Conservation (phyloP, 2,888 invertebrate species). For the Agrypnus murinus region DNA sequence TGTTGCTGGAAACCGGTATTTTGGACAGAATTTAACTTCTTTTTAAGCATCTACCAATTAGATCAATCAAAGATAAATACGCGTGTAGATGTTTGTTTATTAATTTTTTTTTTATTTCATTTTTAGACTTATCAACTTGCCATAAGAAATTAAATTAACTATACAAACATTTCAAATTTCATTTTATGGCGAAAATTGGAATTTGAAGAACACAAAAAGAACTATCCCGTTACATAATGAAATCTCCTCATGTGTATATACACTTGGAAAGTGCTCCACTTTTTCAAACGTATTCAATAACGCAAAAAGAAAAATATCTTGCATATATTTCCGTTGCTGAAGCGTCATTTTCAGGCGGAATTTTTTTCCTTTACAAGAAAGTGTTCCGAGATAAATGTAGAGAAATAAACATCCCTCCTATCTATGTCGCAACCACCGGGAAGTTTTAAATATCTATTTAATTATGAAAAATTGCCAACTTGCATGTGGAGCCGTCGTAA, state of each 20-base stretch:
- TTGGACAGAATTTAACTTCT: too few species aligned
- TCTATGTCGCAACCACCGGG: slow-evolving; percentile 12
- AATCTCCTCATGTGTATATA: neutral
- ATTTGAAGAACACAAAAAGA: neutral
- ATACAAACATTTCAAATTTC: too few species aligned
- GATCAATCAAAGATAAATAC: too few species aligned
- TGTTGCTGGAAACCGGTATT: too few species aligned
- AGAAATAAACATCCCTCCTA: slow-evolving; percentile 16
- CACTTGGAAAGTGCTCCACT: neutral
- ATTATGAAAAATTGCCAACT: slow-evolving; percentile 25
- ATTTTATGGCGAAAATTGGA: too few species aligned
- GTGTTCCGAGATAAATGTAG: slow-evolving; percentile 8
- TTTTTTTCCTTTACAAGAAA: slow-evolving; percentile 7
- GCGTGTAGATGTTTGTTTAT: too few species aligned
- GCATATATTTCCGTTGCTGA: slow-evolving; percentile 21
- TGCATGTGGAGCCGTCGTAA: slow-evolving; percentile 14
- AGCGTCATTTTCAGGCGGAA: slow-evolving; percentile 15
- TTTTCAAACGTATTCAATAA: slow-evolving; percentile 16
- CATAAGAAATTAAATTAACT: too few species aligned
- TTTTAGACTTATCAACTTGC: too few species aligned
- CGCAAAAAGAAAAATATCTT: slow-evolving; percentile 23
- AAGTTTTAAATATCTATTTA: slow-evolving; percentile 26
- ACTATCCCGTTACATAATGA: neutral
- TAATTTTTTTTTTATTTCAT: too few species aligned
- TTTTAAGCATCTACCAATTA: too few species aligned